phyloP scores from a whole-genome alignment of 1,140 invertebrate genomes.

The Zaprionus ornatus region DNA sequence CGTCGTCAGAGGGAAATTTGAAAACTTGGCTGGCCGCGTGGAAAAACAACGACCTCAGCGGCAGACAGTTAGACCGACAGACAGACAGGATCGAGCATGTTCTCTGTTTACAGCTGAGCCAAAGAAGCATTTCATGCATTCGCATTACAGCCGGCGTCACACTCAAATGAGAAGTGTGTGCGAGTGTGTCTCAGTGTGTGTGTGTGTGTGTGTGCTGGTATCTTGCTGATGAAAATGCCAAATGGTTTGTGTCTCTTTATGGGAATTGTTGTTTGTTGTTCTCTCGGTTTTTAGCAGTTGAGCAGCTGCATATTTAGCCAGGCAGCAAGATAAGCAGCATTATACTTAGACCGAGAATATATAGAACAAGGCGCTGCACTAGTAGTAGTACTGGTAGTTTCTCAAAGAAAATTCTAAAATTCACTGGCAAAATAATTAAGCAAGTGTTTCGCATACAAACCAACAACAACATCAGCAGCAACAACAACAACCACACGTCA shows the following conservation, averaged over 20 bases:
- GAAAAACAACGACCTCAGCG: slow-evolving; percentile 45
- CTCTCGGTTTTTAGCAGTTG: slow-evolving; percentile 56
- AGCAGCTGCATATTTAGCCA: slow-evolving; percentile 60
- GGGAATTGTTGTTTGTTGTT: slow-evolving; percentile 78
- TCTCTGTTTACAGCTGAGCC: slow-evolving; percentile 57
- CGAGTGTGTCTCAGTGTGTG: slow-evolving; percentile 25
- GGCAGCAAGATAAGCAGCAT: slow-evolving; percentile 64
- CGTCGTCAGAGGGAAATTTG: slow-evolving; percentile 13
- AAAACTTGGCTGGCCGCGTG: slow-evolving; percentile 51
- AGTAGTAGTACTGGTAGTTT: neutral
- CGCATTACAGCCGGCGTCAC: slow-evolving; percentile 68
- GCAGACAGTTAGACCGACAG: neutral
- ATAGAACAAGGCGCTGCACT: neutral
- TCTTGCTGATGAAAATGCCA: slow-evolving; percentile 74
- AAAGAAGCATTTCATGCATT: slow-evolving; percentile 58
- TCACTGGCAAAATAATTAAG: slow-evolving; percentile 8
- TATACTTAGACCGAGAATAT: slow-evolving; percentile 31
- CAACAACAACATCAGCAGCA: neutral
- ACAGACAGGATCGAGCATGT: slow-evolving; percentile 19
- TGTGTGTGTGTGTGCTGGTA: slow-evolving; percentile 43
- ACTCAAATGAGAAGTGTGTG: slow-evolving; percentile 58
- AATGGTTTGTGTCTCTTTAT: slow-evolving; percentile 79
- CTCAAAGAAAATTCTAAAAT: slow-evolving; percentile 15
- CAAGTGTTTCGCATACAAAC: slow-evolving; percentile 1
- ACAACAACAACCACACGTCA: neutral